These are phyloP conservation scores for Pseudoips prasinana DNA, from an alignment of 2,888 invertebrate genomes.

Conservation along the genomic window DNA sequence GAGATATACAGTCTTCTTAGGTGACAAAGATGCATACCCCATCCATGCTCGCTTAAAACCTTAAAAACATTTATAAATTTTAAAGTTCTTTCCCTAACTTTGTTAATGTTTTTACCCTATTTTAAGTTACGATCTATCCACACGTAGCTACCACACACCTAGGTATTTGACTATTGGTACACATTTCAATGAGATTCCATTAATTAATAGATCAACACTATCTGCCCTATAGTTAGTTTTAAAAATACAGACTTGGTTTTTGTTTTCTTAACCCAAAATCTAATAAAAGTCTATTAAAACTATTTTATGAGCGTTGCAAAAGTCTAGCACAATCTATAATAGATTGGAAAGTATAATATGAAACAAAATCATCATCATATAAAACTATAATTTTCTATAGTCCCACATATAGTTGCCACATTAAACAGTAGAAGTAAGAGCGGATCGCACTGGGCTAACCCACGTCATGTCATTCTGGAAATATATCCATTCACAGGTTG, in stretches of 20 bases:
- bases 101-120: background rate
- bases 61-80: background rate
- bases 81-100: background rate
- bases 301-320: background rate
- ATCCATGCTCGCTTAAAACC: background rate
- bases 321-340: too few relatives aligned
- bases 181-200: conserved; percentile 5
- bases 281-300: background rate
- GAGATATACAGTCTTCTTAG: conserved; percentile 1
- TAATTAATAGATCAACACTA: too few relatives aligned
- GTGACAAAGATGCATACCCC: background rate
- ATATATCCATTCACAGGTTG: too few relatives aligned
- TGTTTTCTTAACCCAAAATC: background rate
- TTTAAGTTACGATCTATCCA: background rate
- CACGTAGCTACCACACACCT: too few relatives aligned
- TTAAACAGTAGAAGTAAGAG: background rate
- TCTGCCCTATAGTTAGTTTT: too few relatives aligned
- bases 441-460: too few relatives aligned
- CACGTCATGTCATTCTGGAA: too few relatives aligned
- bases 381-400: background rate
- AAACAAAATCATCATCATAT: background rate
- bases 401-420: background rate
- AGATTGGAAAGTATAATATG: too few relatives aligned
- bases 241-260: too few relatives aligned
- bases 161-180: background rate